A percentile compares a stretch with the other conserved stretches of the same genome.
phyloP scores from a whole-genome alignment of 37 sponge, comb jelly and placozoan species.

The Cliona cf. orientalis region DNA sequence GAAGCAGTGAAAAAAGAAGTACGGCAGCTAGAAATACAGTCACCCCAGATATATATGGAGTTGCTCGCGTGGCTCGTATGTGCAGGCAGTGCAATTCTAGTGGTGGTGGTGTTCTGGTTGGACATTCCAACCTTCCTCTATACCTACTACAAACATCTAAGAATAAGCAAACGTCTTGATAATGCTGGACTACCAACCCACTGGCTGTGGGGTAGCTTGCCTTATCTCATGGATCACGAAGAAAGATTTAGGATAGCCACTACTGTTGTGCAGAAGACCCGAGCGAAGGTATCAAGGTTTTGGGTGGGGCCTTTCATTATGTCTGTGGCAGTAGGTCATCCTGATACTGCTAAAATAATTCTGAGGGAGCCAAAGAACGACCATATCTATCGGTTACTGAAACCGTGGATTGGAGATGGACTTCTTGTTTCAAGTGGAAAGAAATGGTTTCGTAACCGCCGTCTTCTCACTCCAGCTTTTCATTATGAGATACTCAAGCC shows the following conservation, averaged over 20 bases:
- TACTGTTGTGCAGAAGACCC: not conserved
- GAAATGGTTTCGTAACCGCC: conserved; percentile 77
- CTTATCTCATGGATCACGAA: not conserved
- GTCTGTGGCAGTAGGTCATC: not conserved
- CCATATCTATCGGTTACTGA: conserved; percentile 1
- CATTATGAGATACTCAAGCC: conserved; percentile 81
- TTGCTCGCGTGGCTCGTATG: no score
- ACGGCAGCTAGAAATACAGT: no score
- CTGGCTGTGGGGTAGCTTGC: conserved; percentile 10
- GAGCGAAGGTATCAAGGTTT: not conserved
- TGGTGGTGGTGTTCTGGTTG: no score
- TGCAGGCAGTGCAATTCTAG: no score
- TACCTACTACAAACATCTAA: no score
- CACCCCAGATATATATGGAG: no score
- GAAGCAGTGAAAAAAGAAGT: no score
- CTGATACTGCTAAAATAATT: not conserved
- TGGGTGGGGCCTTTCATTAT: conserved; percentile 5
- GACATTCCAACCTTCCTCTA: no score
- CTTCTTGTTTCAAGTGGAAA: conserved; percentile 73
- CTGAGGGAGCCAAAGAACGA: conserved; percentile 6
- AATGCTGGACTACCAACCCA: no score
- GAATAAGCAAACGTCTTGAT: no score
- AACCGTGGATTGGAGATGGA: conserved; percentile 78
- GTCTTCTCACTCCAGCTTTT: conserved; percentile 89
- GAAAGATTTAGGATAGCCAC: no score